These are phyloP conservation scores for Fragum fragum DNA, from an alignment of 2,888 invertebrate species.

Conservation along the genomic window DNA sequence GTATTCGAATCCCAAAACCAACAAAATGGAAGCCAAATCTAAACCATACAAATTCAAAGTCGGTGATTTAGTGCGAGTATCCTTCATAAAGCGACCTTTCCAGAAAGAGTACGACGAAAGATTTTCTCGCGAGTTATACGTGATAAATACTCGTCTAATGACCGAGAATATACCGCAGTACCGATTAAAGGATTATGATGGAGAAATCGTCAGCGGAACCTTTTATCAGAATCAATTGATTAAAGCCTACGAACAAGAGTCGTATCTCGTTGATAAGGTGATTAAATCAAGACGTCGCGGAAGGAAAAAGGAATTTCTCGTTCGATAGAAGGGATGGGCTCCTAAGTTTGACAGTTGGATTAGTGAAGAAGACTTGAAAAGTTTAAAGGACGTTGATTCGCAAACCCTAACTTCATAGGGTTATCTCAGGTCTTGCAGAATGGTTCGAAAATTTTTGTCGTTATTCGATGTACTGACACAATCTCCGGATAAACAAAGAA, in stretches of 20 bases:
- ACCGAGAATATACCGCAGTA: constrained; percentile 40
- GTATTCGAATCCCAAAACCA: not conserved
- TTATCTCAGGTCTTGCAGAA: not conserved
- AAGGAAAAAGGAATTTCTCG: constrained; percentile 33
- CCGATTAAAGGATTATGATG: constrained; percentile 21
- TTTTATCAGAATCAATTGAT: constrained; percentile 41
- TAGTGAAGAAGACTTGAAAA: constrained; percentile 25
- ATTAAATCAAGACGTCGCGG: constrained; percentile 15
- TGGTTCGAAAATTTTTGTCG: constrained; percentile 12
- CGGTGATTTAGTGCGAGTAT: constrained; percentile 42
- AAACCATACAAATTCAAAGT: constrained; percentile 16
- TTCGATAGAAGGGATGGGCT: constrained; percentile 46
- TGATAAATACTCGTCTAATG: constrained; percentile 39
- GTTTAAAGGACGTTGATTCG: constrained; percentile 20
- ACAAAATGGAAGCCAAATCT: not conserved
- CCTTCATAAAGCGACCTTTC: constrained; percentile 30
- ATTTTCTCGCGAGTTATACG: constrained; percentile 42
- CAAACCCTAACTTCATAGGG: too few relatives aligned
- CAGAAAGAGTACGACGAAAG: constrained; percentile 50
- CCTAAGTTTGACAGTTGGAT: constrained; percentile 34
- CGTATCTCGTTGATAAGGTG: constrained; percentile 28
- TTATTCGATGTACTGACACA: not conserved
- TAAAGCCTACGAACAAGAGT: constrained; percentile 36
- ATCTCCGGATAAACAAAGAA: not conserved
- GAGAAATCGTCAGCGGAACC: not conserved